These are phyloP conservation scores for Resseliella maxima DNA, from an alignment of 2,888 invertebrate genomes.

Conservation along the genomic window DNA sequence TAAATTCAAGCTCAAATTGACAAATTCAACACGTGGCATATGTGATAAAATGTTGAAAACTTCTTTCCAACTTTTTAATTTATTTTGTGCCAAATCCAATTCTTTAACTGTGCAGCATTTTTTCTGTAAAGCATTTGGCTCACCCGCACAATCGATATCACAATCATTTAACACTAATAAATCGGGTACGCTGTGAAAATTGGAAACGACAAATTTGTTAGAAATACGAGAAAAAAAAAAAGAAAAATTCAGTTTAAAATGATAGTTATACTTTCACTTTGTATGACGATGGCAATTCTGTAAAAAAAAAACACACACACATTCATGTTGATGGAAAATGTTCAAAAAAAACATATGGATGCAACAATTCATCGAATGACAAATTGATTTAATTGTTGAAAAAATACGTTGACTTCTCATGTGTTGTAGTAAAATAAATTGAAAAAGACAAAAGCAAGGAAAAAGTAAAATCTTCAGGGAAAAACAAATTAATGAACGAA, in stretches of 20 bases:
- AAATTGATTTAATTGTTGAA: not conserved
- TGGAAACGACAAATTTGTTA: not conserved
- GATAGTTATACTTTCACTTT: not conserved
- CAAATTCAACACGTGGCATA: conserved; percentile 89
- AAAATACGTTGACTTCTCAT: not conserved
- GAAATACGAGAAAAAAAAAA: not conserved
- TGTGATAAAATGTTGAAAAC: conserved; percentile 87
- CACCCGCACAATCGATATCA: conserved; percentile 90
- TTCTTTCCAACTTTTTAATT: conserved; percentile 89
- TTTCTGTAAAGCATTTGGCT: conserved; percentile 80
- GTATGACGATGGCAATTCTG: not conserved
- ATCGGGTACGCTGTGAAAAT: conserved; percentile 76
- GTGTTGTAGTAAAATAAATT: not conserved
- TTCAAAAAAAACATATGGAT: not conserved
- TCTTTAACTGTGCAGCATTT: conserved; percentile 93
- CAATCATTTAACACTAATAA: conserved; percentile 90
- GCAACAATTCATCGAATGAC: not conserved
- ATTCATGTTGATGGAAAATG: not conserved
- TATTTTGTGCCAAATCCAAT: conserved; percentile 93
- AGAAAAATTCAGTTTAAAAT: no score
- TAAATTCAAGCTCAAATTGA: conserved; percentile 92
- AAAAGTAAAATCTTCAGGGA: not conserved
- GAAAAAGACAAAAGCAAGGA: conserved; percentile 13
- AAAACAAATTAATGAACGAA: not conserved
- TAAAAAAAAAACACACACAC: not conserved